Evolutionary conservation across 1,140 invertebrate species (phyloP), one percentile per base, ranked within the genome.

Genomic region (Lutraria rhynchaena): DNA sequence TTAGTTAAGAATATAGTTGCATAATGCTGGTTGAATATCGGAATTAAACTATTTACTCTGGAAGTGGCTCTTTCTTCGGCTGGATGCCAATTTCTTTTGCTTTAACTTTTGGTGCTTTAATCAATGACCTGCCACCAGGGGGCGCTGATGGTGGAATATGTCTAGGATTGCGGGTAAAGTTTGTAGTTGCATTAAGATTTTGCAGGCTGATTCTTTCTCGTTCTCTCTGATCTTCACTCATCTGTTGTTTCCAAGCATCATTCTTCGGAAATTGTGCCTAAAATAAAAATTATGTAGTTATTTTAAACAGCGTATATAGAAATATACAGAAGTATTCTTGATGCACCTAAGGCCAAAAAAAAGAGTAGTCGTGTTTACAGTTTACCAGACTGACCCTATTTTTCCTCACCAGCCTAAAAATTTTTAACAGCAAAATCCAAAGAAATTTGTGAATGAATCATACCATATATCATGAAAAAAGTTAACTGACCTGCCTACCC

Each of bases 141-240:
- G 83, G 58, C 13, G 84, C 87, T 33, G 88, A 86, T 9, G 87
- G 87, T 22, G 89, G 86, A 13, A 91, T 75, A 82, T 69, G 83
- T 13, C 90, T 86, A 19, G 90, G 90, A 67, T 92, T 92, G 5
- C 86, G 82, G 24, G 86, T 65, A 76, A 85, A 91, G 75, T 91
- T 89, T 15, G 86, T 82, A 61, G 85, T 89, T 1, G 87, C 87
- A 24, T 92, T 80, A 31, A 91, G 76, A 29, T 86, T 87, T 2
- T 87, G 89, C 29, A 92, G 73, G 53, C 87, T 87, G 3, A 67
- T 65, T 75, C 88, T 86, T 44, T 91, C 88, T 4, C 75, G 51
- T 69, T 90, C 88, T 55, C 90, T 73, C 53, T 89, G 84, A 19
- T 89, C 87, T 51, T 87, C 86, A 41, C 49, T 81, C 84, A 91